Conservation (phyloP, 2,113 vertebrate species). For the Laticauda colubrina region DNA sequence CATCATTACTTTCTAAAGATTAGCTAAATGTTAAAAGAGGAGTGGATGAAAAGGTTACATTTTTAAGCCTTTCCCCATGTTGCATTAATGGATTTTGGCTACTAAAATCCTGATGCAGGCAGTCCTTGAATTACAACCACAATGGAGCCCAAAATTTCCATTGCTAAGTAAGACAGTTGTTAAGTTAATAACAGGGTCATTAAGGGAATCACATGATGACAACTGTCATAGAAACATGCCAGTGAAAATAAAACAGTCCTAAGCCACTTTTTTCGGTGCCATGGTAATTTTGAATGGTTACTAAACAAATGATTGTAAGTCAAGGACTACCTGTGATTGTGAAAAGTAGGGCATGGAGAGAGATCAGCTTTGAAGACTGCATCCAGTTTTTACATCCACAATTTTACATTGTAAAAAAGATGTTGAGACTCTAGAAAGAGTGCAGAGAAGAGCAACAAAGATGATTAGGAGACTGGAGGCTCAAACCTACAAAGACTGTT, state of each 20-base stretch:
- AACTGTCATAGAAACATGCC: neutral
- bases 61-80: neutral
- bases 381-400: too few relatives aligned
- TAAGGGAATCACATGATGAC: neutral
- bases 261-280: neutral
- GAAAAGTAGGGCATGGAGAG: neutral
- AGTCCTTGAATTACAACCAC: neutral
- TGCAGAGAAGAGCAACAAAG: too few relatives aligned
- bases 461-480: too few relatives aligned
- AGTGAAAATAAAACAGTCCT: neutral
- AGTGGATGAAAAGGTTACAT: neutral
- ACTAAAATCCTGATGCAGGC: neutral
- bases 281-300: neutral
- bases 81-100: too few relatives aligned
- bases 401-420: too few relatives aligned
- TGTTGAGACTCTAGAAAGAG: too few relatives aligned
- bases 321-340: neutral
- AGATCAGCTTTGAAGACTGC: too few relatives aligned
- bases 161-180: neutral
- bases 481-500: too few relatives aligned
- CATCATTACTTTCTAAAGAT: neutral
- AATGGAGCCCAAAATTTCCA: neutral
- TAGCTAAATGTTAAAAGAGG: neutral
- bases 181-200: neutral
- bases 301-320: neutral